Evolutionary conservation across 2,888 invertebrate genomes (phyloP).

Genomic region (Drosophila emarginata): DNA sequence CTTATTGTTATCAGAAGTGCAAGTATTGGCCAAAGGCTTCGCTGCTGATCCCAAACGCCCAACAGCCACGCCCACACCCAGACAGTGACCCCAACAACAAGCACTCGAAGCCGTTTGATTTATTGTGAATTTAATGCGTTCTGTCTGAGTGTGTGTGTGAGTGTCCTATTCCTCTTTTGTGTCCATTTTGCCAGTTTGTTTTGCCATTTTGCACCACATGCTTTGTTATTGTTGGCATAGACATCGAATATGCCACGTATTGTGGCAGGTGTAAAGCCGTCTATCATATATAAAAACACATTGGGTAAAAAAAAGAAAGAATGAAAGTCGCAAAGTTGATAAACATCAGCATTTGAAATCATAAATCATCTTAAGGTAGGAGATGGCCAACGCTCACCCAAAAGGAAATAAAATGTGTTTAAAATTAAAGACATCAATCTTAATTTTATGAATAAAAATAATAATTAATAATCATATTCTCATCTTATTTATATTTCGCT

Average conservation of each 20-base stretch:
- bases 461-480: background rate
- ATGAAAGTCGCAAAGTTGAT: background rate
- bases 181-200: slow-evolving; percentile 15
- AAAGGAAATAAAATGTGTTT: background rate
- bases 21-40: slow-evolving; percentile 27
- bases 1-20: slow-evolving; percentile 30
- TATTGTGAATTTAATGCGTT: slow-evolving; percentile 59
- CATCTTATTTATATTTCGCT: background rate
- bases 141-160: slow-evolving; percentile 26
- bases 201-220: slow-evolving; percentile 13
- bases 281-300: background rate
- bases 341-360: background rate
- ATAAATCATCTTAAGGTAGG: slow-evolving; percentile 27
- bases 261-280: slow-evolving; percentile 61
- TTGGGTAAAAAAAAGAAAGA: background rate
- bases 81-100: slow-evolving; percentile 20
- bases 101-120: slow-evolving; percentile 52
- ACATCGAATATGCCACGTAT: slow-evolving; percentile 31
- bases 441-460: background rate
- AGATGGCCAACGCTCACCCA: background rate
- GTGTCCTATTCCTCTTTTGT: background rate
- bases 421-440: slow-evolving; percentile 1
- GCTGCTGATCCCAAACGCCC: slow-evolving; percentile 15
- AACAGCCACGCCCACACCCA: slow-evolving; percentile 27
- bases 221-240: slow-evolving; percentile 62